Evolutionary conservation across 2,888 invertebrate species (phyloP).

Genomic region (Brachypterus glaber): DNA sequence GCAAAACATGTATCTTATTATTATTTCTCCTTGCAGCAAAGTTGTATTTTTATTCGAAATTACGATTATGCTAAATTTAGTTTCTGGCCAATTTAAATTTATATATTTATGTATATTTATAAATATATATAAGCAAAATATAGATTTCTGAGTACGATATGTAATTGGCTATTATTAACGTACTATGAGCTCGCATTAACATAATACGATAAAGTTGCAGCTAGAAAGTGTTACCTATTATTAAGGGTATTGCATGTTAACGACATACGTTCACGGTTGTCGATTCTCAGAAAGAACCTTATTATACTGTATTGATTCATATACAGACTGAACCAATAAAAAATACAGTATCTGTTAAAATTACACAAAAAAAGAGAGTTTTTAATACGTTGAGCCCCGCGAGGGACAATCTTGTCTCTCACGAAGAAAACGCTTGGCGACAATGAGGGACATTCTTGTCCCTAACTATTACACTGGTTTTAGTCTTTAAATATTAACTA

Average conservation of each 20-base stretch:
- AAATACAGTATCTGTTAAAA: too few relatives aligned
- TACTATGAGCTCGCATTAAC: neutral
- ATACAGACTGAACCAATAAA: too few relatives aligned
- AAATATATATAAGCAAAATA: conserved; percentile 2
- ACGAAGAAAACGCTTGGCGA: too few relatives aligned
- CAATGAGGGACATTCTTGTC: too few relatives aligned
- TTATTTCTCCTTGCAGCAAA: too few relatives aligned
- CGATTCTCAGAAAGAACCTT: conserved; percentile 13
- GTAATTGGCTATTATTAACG: conserved; percentile 3
- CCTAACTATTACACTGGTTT: too few relatives aligned
- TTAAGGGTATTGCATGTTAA: conserved; percentile 20
- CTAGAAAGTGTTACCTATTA: conserved; percentile 19
- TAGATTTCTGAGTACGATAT: neutral
- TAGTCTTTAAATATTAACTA: too few relatives aligned
- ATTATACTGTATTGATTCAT: too few relatives aligned
- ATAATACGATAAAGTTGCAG: conserved; percentile 19
- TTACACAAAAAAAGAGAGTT: too few relatives aligned
- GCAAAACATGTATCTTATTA: too few relatives aligned
- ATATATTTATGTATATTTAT: conserved; percentile 1
- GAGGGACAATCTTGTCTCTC: too few relatives aligned
- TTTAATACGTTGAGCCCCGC: too few relatives aligned
- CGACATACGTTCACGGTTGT: conserved; percentile 18
- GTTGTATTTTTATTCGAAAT: neutral
- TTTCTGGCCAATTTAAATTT: neutral
- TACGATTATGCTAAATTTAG: neutral